phyloP scores from a whole-genome alignment of 2,797 vertebrate genomes.

The Karalla daura region DNA sequence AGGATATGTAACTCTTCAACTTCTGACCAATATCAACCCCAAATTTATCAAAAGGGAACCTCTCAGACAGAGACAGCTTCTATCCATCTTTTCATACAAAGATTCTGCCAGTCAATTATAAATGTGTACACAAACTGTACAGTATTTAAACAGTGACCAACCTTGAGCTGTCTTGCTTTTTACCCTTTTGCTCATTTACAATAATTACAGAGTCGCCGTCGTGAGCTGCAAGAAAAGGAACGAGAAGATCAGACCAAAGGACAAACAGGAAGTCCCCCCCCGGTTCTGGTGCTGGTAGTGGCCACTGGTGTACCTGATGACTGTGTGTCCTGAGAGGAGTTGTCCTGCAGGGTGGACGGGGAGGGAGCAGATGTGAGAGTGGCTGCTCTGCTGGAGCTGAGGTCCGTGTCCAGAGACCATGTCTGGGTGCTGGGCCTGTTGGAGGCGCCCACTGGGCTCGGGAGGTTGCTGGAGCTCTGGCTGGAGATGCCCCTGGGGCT shows the following conservation, averaged over 20 bases:
- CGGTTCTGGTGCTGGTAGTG: too few species aligned
- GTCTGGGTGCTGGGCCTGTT: conserved; percentile 66
- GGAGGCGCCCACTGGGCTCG: conserved; percentile 74
- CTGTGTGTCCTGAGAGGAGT: conserved; percentile 84
- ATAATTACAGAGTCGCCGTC: conserved; percentile 93
- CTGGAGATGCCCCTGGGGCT: conserved; percentile 77
- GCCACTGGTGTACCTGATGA: conserved; percentile 77
- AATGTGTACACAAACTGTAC: too few species aligned
- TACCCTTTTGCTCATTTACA: conserved; percentile 89
- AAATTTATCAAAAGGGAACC: too few species aligned
- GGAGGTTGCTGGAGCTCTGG: conserved; percentile 80
- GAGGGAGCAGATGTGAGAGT: conserved; percentile 65
- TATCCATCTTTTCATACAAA: too few species aligned
- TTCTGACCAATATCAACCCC: too few species aligned
- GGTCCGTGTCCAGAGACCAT: conserved; percentile 71
- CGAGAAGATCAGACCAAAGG: conserved; percentile 17
- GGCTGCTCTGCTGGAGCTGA: conserved; percentile 52
- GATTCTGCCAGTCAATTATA: too few species aligned
- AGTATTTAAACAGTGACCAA: conserved; percentile 58
- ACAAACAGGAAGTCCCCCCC: not conserved
- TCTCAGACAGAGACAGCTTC: too few species aligned
- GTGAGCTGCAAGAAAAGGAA: conserved; percentile 75
- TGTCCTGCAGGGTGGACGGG: conserved; percentile 79
- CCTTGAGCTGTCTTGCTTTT: conserved; percentile 86
- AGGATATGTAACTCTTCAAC: too few species aligned